A percentile compares a stretch with the other conserved stretches of the same genome.
These are phyloP conservation scores for Volucella bombylans DNA, from an alignment of 2,888 invertebrate genomes.

Conservation along the genomic window DNA sequence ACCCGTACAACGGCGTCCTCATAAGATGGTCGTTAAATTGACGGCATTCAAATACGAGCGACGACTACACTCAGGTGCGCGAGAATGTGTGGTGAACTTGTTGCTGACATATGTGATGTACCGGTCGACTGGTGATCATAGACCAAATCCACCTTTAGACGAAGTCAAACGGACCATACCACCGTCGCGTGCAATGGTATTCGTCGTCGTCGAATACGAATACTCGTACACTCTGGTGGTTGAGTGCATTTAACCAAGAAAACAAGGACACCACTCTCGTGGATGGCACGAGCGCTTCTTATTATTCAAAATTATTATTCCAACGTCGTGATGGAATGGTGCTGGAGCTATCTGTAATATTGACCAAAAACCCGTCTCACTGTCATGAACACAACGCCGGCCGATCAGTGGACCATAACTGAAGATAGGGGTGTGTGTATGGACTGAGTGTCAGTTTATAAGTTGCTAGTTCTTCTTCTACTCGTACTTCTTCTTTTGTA, in stretches of 20 bases:
- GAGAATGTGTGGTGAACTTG: slow-evolving; percentile 46
- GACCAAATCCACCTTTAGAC: slow-evolving; percentile 67
- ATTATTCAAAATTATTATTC: slow-evolving; percentile 73
- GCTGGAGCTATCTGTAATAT: slow-evolving; percentile 49
- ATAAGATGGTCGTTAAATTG: no score
- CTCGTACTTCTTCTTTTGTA: background rate
- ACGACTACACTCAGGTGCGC: slow-evolving; percentile 55
- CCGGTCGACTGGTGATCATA: slow-evolving; percentile 74
- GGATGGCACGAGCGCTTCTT: slow-evolving; percentile 72
- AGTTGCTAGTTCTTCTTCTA: slow-evolving; percentile 9
- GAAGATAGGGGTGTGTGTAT: slow-evolving; percentile 67
- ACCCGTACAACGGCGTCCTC: no score
- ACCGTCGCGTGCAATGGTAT: background rate
- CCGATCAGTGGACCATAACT: slow-evolving; percentile 58
- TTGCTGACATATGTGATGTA: slow-evolving; percentile 73
- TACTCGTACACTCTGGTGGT: background rate
- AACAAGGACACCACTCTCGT: slow-evolving; percentile 66
- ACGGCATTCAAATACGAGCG: no score
- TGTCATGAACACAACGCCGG: slow-evolving; percentile 62
- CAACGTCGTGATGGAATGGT: slow-evolving; percentile 69
- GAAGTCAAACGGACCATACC: slow-evolving; percentile 35
- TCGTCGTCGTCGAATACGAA: no score
- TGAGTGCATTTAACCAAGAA: slow-evolving; percentile 64
- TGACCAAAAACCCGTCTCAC: slow-evolving; percentile 67
- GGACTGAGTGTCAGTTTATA: slow-evolving; percentile 39